Evolutionary conservation across 2,888 invertebrate genomes (phyloP).

Genomic region (Galeruca laticollis): DNA sequence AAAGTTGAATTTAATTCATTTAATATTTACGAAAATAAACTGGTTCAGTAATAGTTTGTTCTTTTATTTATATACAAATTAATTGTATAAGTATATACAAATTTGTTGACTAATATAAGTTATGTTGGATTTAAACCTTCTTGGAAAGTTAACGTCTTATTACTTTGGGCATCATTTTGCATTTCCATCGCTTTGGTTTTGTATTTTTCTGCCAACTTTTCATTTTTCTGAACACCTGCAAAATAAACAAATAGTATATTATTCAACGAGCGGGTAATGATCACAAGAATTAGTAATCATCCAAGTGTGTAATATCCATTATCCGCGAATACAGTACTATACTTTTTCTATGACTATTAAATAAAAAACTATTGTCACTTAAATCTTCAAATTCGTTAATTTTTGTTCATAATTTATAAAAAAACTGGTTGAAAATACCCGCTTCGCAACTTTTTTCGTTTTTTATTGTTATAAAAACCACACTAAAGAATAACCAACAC

Average conservation of each 20-base stretch:
- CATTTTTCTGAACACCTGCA: slow-evolving; percentile 74
- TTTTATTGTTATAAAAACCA: too few species aligned
- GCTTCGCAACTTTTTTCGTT: too few species aligned
- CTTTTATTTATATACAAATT: slow-evolving; percentile 19
- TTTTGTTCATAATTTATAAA: too few species aligned
- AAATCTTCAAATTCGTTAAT: too few species aligned
- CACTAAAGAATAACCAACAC: too few species aligned
- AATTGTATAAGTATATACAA: neutral
- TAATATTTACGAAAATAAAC: slow-evolving; percentile 42
- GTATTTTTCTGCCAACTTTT: slow-evolving; percentile 78
- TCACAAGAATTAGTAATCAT: too few species aligned
- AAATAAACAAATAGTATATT: slow-evolving; percentile 29
- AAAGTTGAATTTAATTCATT: neutral
- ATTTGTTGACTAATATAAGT: slow-evolving; percentile 15
- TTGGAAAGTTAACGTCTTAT: slow-evolving; percentile 67
- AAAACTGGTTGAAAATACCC: too few species aligned
- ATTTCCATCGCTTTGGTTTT: slow-evolving; percentile 79
- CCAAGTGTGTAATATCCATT: too few species aligned
- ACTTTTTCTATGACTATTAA: too few species aligned
- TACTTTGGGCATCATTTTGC: slow-evolving; percentile 73
- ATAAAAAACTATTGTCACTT: too few species aligned
- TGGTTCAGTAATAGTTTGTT: slow-evolving; percentile 12
- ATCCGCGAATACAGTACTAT: too few species aligned
- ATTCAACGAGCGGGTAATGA: neutral
- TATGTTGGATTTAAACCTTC: slow-evolving; percentile 62